Evolutionary conservation across 2,888 invertebrate species (phyloP).

Genomic region (Serrognathus titanus): DNA sequence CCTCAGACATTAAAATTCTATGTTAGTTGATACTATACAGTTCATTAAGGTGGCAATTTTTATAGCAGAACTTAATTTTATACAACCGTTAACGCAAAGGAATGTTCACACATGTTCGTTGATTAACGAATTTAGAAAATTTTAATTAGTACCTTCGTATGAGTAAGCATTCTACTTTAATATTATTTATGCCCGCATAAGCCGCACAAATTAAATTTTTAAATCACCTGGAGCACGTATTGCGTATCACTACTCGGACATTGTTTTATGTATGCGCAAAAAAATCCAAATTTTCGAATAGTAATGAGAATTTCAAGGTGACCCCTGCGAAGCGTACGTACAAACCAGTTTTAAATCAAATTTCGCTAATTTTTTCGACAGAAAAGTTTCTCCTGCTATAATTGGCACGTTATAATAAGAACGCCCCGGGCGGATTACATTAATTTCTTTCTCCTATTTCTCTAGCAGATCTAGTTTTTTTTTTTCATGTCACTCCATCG

Average conservation of each 20-base stretch:
- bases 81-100: no score
- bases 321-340: constrained; percentile 15
- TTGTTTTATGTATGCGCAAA: not conserved
- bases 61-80: no score
- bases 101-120: no score
- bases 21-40: no score
- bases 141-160: not conserved
- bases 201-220: not conserved
- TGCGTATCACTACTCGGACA: not conserved
- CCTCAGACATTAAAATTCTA: no score
- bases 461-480: constrained; percentile 5
- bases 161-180: constrained; percentile 1
- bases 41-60: no score
- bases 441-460: constrained; percentile 6
- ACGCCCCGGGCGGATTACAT: not conserved
- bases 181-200: not conserved
- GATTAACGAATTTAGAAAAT: no score
- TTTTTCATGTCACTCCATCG: not conserved
- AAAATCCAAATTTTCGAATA: constrained; percentile 11
- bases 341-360: constrained; percentile 18
- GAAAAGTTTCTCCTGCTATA: constrained; percentile 18
- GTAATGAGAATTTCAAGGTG: constrained; percentile 17
- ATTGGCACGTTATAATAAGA: constrained; percentile 10
- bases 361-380: constrained; percentile 18
- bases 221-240: not conserved